Evolutionary conservation across 2,797 vertebrate genomes (phyloP), one percentile per base, ranked within the genome.

Genomic region (Chaetophractus vellerosus): DNA sequence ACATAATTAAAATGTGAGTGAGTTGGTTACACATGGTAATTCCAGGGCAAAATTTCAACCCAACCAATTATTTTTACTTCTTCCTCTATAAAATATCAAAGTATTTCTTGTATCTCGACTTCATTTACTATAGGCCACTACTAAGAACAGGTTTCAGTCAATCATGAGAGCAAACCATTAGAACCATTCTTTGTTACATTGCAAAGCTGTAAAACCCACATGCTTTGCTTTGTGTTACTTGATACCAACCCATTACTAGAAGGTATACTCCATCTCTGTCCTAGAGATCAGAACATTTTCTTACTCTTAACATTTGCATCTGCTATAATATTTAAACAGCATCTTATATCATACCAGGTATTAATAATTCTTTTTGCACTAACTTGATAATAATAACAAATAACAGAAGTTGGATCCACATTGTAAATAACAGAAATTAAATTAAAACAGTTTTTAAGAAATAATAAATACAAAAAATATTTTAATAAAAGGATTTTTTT

Each of bases 361-460:
- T 33, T 85, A 38, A 59, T 68, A 82, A 90, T 5, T 64, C 18
- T 66, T 74, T 75, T 85, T 76, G 2, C 23, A 74, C 69, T 80
- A 66, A 72, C 8, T 78, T 88, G 64, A 63, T 48, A 85, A 75
- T 78, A 87, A 66, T 76, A 28, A 45, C 12, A 87, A 82, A 55
- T 79, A 91, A 66, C 36, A 71, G 90, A 52, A 7, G 1, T 19
- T 93, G 71, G 48, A 87, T n/a, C 1, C 2, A 76, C 33, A 94
- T 50, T 9, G 81, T 74, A 86, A 76, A 84, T 86, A 66, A 72
- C n/a, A 90, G 24, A 66, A 88, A 74, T 64, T 95, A 78, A 84
- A 68, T 90, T 68, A 33, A 90, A 90, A 85, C 33, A 72, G 21
- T 79, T 89, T 72, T 72, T 93, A 71, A 83, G 41, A 72, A 63